Conservation (phyloP, 2,113 vertebrate species). For the Zeus faber region DNA sequence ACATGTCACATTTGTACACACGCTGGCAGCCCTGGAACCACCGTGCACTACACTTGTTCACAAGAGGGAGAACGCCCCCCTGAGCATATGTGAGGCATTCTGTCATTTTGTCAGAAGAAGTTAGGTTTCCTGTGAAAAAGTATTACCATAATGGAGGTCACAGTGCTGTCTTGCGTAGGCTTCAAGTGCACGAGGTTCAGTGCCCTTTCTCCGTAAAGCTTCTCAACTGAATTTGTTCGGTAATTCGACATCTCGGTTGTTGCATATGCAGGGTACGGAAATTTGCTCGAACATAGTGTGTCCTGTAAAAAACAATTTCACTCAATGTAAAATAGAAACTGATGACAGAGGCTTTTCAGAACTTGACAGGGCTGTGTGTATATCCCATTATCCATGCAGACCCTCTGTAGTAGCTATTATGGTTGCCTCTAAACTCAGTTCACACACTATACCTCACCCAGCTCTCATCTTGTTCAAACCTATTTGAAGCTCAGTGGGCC, state of each 20-base stretch:
- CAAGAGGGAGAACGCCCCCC: slow-evolving; percentile 31
- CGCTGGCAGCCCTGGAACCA: slow-evolving; percentile 24
- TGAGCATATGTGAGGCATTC: slow-evolving; percentile 36
- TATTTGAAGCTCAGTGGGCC: slow-evolving; percentile 16
- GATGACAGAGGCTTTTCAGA: too few species aligned
- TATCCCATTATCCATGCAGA: too few species aligned
- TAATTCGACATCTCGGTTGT: slow-evolving; percentile 2
- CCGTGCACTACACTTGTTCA: slow-evolving; percentile 38
- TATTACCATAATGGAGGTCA: slow-evolving; percentile 41
- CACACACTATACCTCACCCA: slow-evolving; percentile 18
- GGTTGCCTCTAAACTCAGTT: slow-evolving; percentile 4
- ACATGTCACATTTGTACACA: slow-evolving; percentile 56
- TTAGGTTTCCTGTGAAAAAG: slow-evolving; percentile 39
- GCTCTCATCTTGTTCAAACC: too few species aligned
- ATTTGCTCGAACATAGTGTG: too few species aligned
- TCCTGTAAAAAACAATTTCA: too few species aligned
- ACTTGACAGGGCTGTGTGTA: background rate
- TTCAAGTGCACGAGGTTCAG: background rate
- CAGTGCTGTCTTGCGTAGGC: slow-evolving; percentile 26
- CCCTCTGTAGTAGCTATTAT: too few species aligned
- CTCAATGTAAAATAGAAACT: too few species aligned
- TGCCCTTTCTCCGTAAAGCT: slow-evolving; percentile 5
- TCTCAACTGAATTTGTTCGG: slow-evolving; percentile 12
- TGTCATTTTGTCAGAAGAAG: slow-evolving; percentile 63
- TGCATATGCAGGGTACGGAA: background rate